Evolutionary conservation across 2,113 vertebrate genomes (phyloP), one percentile per base, ranked within the genome.

Genomic region (Daubentonia madagascariensis): DNA sequence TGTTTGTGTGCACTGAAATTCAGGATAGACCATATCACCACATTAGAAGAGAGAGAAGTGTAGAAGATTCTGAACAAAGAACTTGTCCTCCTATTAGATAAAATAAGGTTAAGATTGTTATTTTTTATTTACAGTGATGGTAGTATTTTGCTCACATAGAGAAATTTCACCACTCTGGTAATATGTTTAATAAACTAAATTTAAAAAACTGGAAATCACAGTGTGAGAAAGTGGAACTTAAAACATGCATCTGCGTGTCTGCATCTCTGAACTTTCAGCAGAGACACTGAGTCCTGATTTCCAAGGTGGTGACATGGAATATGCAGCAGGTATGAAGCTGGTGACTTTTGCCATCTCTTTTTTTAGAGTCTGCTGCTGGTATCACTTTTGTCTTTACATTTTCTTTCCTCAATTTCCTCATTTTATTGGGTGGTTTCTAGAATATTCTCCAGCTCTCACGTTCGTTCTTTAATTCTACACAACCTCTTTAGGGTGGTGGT

Each of bases 401-500:
- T 85, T 40, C 50, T 40, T 22, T 13, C 73, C 43, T 90, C 65
- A 86, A 86, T 97, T 97, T 79, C 87, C 67, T 81, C 67, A 67
- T 89, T 86, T 54, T 3, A 61, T 61, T 73, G 45, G 30, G 37
- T 65, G n/a, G 16, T 63, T 96, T 92, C 59, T 91, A 78, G 67
- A 95, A 54, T 67, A 52, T 73, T 65, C 61, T 94, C 37, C 37
- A 91, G 80, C 8, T 57, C 85, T 7, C 17, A 28, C 4, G 20
- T 43, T 72, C 4, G 20, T 43, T 72, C n/a, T 63, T 76, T 37
- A 52, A 80, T 32, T 20, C 10, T 25, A n/a, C 6, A 35, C 20
- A 79, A 86, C 40, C 17, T 65, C 30, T 86, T 52, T 23, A 5
- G 80, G 50, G 52, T 65, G 57, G 32, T 10, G 14, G 59, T 30